phyloP scores from a whole-genome alignment of 1,140 invertebrate genomes.

The Ostrea edulis region DNA sequence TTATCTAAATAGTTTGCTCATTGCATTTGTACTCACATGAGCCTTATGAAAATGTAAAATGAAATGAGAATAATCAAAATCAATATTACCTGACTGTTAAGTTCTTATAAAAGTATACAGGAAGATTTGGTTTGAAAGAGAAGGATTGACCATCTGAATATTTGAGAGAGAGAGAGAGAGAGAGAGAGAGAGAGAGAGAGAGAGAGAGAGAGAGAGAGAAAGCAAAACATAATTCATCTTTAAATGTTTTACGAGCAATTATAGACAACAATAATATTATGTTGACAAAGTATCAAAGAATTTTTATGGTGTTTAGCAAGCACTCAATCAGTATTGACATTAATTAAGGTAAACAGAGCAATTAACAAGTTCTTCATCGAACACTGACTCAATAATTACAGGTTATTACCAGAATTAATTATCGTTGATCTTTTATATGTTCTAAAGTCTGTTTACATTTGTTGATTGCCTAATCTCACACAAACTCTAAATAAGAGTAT shows the following conservation, averaged over 20 bases:
- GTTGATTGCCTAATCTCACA: not conserved
- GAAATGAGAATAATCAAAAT: not conserved
- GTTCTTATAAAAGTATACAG: not conserved
- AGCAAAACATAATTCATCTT: not conserved
- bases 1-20: not conserved
- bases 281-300: not conserved
- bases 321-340: no score
- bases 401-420: not conserved
- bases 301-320: no score
- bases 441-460: not conserved
- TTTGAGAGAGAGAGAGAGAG: not conserved
- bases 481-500: not conserved
- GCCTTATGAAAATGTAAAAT: not conserved
- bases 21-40: conserved; percentile 12
- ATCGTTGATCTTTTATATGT: not conserved
- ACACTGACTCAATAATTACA: not conserved
- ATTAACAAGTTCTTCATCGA: not conserved
- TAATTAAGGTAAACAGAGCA: no score
- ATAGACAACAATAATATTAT: not conserved
- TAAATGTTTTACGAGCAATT: no score
- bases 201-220: conserved; percentile 19
- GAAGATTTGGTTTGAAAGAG: not conserved
- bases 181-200: conserved; percentile 17
- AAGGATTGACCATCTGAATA: not conserved
- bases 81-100: not conserved